Conservation (phyloP, 2,113 vertebrate species). For the Oryctolagus cuniculus region mOryCun1.1 NC_091435.1:80622501-80623000, state of each 20-base stretch:
- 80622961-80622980: background rate
- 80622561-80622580: background rate
- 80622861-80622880: constrained; percentile 3
- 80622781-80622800: background rate
- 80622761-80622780: constrained; percentile 2
- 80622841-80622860: constrained; percentile 12
- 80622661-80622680: background rate
- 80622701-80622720: constrained; percentile 40
- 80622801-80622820: background rate
- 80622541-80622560: background rate
- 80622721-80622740: constrained; percentile 24
- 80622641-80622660: background rate
- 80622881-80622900: background rate
- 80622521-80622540: background rate
- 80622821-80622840: background rate
- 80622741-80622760: background rate
- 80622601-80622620: background rate
- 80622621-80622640: background rate
- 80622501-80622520: background rate
- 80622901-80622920: background rate
- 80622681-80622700: constrained; percentile 37
- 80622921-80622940: background rate
- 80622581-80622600: background rate
- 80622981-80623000: background rate
- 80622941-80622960: background rate